Evolutionary conservation across 2,888 invertebrate species (phyloP).

Genomic region (Parasteatoda lunata): DNA sequence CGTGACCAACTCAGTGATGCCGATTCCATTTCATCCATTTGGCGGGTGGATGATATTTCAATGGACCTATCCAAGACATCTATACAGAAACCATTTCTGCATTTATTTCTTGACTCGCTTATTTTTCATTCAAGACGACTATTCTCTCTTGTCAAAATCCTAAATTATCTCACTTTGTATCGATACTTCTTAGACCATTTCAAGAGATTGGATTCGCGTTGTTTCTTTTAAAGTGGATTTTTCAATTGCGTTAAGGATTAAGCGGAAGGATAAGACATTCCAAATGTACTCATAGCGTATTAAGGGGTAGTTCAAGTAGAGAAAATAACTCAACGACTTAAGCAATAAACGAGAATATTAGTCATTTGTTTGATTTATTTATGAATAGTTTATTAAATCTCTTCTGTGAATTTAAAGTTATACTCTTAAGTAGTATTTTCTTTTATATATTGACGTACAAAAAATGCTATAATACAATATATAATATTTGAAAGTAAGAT

Average conservation of each 20-base stretch:
- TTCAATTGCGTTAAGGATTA: neutral
- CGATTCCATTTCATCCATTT: conserved; percentile 63
- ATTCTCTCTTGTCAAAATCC: conserved; percentile 14
- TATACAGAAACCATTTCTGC: conserved; percentile 17
- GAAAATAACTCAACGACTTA: no score
- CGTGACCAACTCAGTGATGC: conserved; percentile 60
- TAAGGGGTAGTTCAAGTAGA: no score
- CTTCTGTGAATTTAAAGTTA: no score
- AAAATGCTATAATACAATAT: no score
- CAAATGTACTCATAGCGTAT: no score
- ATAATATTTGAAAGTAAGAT: no score
- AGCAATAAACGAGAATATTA: no score
- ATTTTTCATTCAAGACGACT: neutral
- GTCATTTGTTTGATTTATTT: no score
- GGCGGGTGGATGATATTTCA: conserved; percentile 60
- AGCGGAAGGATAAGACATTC: no score
- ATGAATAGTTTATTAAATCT: no score
- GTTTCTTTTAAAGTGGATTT: neutral
- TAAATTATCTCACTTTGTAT: conserved; percentile 20
- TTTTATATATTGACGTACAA: no score
- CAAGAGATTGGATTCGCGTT: neutral
- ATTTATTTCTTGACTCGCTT: neutral
- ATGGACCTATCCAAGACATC: conserved; percentile 50
- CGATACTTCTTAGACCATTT: neutral
- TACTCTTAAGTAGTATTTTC: no score